Percentiles rank a stretch among this genome's conserved stretches.
These are phyloP conservation scores for Petrolisthes manimaculis DNA, from an alignment of 2,888 invertebrate species.

Conservation along the genomic window DNA sequence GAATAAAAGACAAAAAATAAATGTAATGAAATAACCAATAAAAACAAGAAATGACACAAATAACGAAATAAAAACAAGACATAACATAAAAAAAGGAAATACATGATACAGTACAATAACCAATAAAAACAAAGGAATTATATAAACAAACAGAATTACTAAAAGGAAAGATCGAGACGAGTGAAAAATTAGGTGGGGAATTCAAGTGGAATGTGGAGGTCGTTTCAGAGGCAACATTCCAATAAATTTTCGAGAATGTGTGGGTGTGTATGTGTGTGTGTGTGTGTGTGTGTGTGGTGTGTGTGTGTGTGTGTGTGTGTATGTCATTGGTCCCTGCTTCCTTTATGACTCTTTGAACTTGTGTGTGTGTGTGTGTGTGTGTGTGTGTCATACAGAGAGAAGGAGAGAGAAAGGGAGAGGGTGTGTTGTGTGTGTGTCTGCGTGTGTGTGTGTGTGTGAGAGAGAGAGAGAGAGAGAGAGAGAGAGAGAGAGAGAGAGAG, in stretches of 20 bases:
- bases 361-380: background rate
- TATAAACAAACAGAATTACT: no score
- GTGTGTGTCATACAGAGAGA: background rate
- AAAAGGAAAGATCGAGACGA: no score
- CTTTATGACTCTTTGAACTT: background rate
- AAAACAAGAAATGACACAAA: no score
- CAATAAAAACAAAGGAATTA: no score
- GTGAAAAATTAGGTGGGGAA: no score
- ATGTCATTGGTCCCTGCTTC: background rate
- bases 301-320: background rate
- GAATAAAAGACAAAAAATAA: no score
- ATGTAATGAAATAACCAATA: no score
- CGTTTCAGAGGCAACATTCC: no score
- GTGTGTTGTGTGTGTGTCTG: background rate
- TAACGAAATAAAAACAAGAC: no score
- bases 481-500: background rate
- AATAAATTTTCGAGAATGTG: background rate
- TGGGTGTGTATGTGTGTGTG: background rate
- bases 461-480: background rate
- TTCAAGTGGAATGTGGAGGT: no score
- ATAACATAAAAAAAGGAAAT: no score
- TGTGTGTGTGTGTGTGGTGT: conserved; percentile 1
- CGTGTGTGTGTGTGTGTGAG: background rate
- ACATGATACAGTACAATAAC: no score
- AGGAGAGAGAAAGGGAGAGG: background rate